Base-by-base conservation (phyloP, 2,113 vertebrate species). In the Okapia johnstoni region DNA sequence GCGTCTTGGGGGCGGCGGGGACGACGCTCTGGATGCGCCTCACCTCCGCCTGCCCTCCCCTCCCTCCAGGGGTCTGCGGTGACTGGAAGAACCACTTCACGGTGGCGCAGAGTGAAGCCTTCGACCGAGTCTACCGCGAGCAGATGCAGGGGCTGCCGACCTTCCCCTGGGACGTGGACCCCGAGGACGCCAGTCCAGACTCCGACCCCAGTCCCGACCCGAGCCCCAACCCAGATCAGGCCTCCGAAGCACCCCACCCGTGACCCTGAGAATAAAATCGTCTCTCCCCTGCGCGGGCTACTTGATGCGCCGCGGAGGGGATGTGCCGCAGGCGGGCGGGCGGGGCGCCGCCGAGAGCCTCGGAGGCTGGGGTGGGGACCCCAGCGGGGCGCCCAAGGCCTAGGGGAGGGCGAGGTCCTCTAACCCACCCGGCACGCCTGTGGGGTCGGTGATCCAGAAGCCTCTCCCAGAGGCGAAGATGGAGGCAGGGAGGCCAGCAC, bases 31-130 rank as follows among this genome's bases (percentile, higher is more conserved):
- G 5, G 30, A 15, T 0, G 48, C 33, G 1, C 46, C 85, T 77
- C 84, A 92, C 30, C 63, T 33, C 1, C 33, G 19, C 23, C 60
- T 2, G 7, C 2, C 3, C 1, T 28, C 4, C 30, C 0, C 0
- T 30, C 48, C n/a, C 33, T 30, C 14, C 95, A 99, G 99, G 98
- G 23, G 76, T 98, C 90, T 98, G 96, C 0, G 98, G 98, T 0
- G 98, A 98, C 95, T 99, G 98, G 98, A 97, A 98, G 97, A 98
- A 98, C 92, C 98, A 98, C 60, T 98, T 99, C 90, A 98, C 98
- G 0, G 98, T 97, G 95, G 94, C 97, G 0, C 98, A 99, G 96
- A 98, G 97, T 0, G 93, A 99, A 63, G 96, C 81, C 43, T 99
- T 99, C 26, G 46, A 98, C 93, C 96, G 36, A 0, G 90, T 98